Evolutionary conservation across 2,797 vertebrate species (phyloP), one percentile per base, ranked within the genome.

Genomic region (Halcyon leucocephala): DNA sequence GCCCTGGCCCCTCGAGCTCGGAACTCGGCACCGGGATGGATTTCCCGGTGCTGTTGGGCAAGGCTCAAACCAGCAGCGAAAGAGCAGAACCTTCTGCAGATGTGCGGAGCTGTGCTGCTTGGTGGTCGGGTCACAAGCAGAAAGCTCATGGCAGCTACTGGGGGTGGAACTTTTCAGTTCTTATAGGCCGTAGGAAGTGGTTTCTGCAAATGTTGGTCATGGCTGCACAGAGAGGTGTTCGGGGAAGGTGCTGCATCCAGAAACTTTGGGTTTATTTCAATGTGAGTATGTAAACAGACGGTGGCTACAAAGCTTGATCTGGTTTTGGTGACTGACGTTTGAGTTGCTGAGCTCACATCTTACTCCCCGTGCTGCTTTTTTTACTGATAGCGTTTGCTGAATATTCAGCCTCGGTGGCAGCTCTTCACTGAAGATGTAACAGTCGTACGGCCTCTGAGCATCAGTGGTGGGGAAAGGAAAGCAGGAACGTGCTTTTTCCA

Each of bases 11-110:
- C 37, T n/a, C 7, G 3, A 1, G 76, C 71, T 82, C 49, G 39
- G 1, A 29, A 8, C 14, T 33, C 29, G 14, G 24, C 48, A 4
- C n/a, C 79, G 2, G 3, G 20, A 22, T 13, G 3, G 0, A 4
- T 37, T 37, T 28, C 3, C 2, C 1, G 0, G 46, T 18, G 55
- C 46, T 9, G 39, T 29, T 21, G 25, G 31, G 14, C 29, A 31
- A 15, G 39, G 67, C 41, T 51, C 13, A 14, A 8, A 26, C 5
- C 19, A 24, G 3, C 31, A 60, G 54, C 54, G 17, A 14, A 25
- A 46, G 72, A 41, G 10, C 48, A 14, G n/a, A 35, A 17, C 41
- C 42, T 51, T 6, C n/a, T 4, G 7, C 7, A 20, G 52, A 48
- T 8, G 3, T 21, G 12, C 31, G 37, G 44, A 35, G 5, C 29